These are phyloP conservation scores for Anarhynchus alexandrinus DNA, from an alignment of 2,113 vertebrate species.

Conservation along the genomic window DNA sequence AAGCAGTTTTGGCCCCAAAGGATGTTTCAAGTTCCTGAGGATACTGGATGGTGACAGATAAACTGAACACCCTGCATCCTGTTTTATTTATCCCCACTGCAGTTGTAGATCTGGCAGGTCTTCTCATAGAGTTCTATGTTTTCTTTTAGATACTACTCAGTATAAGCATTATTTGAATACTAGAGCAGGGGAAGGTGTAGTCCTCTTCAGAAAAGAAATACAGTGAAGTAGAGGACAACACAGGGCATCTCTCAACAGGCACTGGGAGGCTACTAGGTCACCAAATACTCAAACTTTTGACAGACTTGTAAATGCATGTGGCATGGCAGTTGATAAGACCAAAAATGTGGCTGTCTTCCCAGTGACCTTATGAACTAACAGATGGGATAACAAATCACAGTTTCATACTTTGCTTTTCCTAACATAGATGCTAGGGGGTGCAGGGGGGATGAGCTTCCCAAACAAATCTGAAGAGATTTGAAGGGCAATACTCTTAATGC, in stretches of 20 bases:
- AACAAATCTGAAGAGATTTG: not conserved
- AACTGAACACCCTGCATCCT: not conserved
- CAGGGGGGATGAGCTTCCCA: not conserved
- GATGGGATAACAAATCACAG: not conserved
- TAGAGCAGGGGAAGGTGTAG: not conserved
- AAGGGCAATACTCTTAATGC: not conserved
- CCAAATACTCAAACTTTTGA: not conserved
- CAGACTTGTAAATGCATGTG: not conserved
- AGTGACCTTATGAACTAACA: constrained; percentile 29
- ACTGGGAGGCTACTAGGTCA: not conserved
- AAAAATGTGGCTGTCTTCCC: constrained; percentile 34
- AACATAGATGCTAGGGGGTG: not conserved
- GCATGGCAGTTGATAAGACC: not conserved
- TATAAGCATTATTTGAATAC: not conserved
- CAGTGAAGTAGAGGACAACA: not conserved
- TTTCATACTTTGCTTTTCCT: constrained; percentile 3
- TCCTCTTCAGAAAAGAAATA: not conserved
- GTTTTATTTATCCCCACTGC: not conserved
- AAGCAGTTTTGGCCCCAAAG: not conserved
- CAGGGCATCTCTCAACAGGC: not conserved
- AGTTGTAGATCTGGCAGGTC: not conserved
- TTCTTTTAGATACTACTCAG: not conserved
- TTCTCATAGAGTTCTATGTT: not conserved
- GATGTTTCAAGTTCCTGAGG: not conserved
- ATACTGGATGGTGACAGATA: not conserved